Evolutionary conservation across 37 sponge, comb jelly and placozoan species (phyloP).

Genomic region (Tethya wilhelma): DNA sequence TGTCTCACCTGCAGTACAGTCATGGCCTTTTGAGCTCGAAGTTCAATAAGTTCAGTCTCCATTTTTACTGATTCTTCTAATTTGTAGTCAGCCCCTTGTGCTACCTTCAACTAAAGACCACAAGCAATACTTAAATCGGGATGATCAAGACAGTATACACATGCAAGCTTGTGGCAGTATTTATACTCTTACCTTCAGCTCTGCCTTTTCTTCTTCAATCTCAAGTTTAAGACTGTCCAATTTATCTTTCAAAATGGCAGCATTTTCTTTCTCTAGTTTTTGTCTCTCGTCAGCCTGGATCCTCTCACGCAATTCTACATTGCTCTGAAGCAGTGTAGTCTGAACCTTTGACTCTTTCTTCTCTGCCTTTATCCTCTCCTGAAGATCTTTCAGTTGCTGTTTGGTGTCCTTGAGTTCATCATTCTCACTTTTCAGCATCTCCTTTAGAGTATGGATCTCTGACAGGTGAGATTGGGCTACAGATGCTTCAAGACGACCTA

Average conservation of each 20-base stretch:
- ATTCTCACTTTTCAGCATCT: neutral
- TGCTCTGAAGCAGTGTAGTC: neutral
- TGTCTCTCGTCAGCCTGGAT: slow-evolving; percentile 18
- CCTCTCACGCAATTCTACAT: slow-evolving; percentile 7
- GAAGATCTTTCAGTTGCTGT: slow-evolving; percentile 1
- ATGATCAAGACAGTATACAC: too few species aligned
- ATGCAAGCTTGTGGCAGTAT: too few species aligned
- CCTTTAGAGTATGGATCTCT: slow-evolving; percentile 8
- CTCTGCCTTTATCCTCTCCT: slow-evolving; percentile 15
- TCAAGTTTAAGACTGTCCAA: slow-evolving; percentile 1
- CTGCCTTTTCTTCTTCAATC: neutral
- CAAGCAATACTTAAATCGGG: too few species aligned
- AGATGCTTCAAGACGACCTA: neutral
- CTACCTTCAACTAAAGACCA: slow-evolving; percentile 7
- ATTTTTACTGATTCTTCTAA: slow-evolving; percentile 5
- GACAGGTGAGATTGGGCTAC: neutral
- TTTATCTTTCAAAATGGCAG: slow-evolving; percentile 1
- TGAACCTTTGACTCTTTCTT: slow-evolving; percentile 3
- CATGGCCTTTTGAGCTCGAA: neutral
- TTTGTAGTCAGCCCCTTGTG: neutral
- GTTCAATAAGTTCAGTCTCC: slow-evolving; percentile 10
- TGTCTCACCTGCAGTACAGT: neutral
- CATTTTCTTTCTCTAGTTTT: slow-evolving; percentile 6
- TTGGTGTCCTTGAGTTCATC: neutral
- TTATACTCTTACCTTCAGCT: too few species aligned